Conservation (phyloP, 2,797 vertebrate species). For the Galaxias olidus region DNA sequence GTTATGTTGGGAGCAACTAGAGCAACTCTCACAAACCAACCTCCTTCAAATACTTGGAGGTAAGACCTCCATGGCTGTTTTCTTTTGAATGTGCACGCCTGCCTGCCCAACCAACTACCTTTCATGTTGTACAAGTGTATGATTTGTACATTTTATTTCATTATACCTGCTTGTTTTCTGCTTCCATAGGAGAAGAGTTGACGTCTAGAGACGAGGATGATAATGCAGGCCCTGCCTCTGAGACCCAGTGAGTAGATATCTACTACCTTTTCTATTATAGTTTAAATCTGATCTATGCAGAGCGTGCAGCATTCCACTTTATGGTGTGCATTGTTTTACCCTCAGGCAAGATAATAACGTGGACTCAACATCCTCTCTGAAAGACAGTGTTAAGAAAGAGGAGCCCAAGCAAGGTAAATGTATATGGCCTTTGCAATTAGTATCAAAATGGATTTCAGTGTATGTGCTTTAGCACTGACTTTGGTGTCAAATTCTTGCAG, state of each 20-base stretch:
- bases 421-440: no score
- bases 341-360: constrained; percentile 87
- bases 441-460: no score
- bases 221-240: constrained; percentile 63
- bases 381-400: constrained; percentile 79
- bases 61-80: constrained; percentile 58
- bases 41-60: constrained; percentile 91
- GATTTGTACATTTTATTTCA: neutral
- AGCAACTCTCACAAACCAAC: constrained; percentile 84
- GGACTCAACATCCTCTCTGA: constrained; percentile 88
- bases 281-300: no score
- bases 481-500: no score
- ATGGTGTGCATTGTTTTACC: constrained; percentile 4
- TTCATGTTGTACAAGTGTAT: neutral
- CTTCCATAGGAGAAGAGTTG: constrained; percentile 80
- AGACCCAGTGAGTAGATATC: constrained; percentile 86
- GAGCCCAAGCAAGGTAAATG: constrained; percentile 85
- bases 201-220: constrained; percentile 75
- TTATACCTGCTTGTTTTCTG: constrained; percentile 1
- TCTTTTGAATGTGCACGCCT: no score
- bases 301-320: no score
- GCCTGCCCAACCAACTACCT: neutral
- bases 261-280: no score
- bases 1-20: constrained; percentile 91
- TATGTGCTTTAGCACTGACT: no score